These are phyloP conservation scores for Silurus lanzhouensis DNA, from an alignment of 2,797 vertebrate species.

Conservation along the genomic window DNA sequence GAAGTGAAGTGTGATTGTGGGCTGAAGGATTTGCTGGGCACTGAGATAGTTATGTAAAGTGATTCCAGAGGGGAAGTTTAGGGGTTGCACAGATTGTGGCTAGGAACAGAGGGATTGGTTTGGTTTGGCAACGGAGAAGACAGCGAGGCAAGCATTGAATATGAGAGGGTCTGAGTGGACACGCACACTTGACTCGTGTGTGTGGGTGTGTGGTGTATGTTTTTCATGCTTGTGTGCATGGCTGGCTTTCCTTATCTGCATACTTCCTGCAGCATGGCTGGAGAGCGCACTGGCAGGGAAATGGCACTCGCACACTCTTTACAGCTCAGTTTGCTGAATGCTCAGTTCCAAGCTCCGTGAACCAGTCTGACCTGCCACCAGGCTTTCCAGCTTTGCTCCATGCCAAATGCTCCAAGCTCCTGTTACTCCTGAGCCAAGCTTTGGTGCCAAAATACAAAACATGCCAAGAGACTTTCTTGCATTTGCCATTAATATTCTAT, in stretches of 20 bases:
- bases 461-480: slow-evolving; percentile 27
- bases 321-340: slow-evolving; percentile 29
- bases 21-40: slow-evolving; percentile 44
- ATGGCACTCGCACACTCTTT: slow-evolving; percentile 40
- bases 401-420: slow-evolving; percentile 26
- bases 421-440: slow-evolving; percentile 9
- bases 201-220: slow-evolving; percentile 43
- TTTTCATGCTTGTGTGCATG: slow-evolving; percentile 43
- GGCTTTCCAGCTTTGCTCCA: slow-evolving; percentile 29
- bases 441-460: slow-evolving; percentile 25
- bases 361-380: slow-evolving; percentile 46
- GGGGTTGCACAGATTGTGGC: slow-evolving; percentile 40
- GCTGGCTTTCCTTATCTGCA: slow-evolving; percentile 48
- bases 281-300: slow-evolving; percentile 39
- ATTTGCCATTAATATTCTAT: slow-evolving; percentile 36
- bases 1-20: slow-evolving; percentile 33
- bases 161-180: slow-evolving; percentile 53
- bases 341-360: slow-evolving; percentile 26
- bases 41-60: slow-evolving; percentile 26
- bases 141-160: slow-evolving; percentile 7
- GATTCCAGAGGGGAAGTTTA: slow-evolving; percentile 45
- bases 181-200: slow-evolving; percentile 28
- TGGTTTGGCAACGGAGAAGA: slow-evolving; percentile 37
- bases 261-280: slow-evolving; percentile 41
- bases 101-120: slow-evolving; percentile 37